A percentile compares a stretch with the other conserved stretches of the same genome.
Evolutionary conservation across 2,797 vertebrate species (phyloP).

Genomic region (Acrossocheilus fasciatus): DNA sequence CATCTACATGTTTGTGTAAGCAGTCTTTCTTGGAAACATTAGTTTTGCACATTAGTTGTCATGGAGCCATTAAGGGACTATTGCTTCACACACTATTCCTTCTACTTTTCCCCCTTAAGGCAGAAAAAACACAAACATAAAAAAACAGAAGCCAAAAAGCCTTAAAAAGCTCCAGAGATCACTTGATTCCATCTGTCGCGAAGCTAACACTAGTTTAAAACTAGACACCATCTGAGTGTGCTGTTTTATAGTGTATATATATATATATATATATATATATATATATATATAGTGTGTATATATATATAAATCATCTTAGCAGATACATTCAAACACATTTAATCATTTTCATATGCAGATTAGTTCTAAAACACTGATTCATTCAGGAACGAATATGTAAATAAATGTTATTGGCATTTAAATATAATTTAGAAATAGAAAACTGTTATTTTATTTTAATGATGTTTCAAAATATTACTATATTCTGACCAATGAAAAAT

Average conservation of each 20-base stretch:
- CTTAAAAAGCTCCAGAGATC: background rate
- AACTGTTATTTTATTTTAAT: background rate
- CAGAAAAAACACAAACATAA: constrained; percentile 19
- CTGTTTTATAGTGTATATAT: background rate
- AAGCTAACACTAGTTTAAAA: background rate
- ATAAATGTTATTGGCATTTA: background rate
- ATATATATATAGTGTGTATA: too few relatives aligned
- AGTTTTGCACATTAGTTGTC: constrained; percentile 70
- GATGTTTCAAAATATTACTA: background rate
- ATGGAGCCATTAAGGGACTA: constrained; percentile 63
- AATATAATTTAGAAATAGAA: too few relatives aligned
- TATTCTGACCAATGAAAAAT: background rate
- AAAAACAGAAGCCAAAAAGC: background rate
- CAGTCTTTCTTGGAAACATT: constrained; percentile 31
- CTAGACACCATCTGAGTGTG: background rate
- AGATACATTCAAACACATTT: too few relatives aligned
- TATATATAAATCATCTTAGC: too few relatives aligned
- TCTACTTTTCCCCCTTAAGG: background rate
- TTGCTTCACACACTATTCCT: constrained; percentile 12
- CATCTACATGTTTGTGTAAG: background rate
- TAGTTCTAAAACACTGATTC: background rate
- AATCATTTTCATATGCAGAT: background rate
- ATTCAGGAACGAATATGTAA: background rate
- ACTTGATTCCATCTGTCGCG: background rate
- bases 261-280: too few relatives aligned